Evolutionary conservation across 1,140 invertebrate genomes (phyloP).

Genomic region (Calycopis cecrops): DNA sequence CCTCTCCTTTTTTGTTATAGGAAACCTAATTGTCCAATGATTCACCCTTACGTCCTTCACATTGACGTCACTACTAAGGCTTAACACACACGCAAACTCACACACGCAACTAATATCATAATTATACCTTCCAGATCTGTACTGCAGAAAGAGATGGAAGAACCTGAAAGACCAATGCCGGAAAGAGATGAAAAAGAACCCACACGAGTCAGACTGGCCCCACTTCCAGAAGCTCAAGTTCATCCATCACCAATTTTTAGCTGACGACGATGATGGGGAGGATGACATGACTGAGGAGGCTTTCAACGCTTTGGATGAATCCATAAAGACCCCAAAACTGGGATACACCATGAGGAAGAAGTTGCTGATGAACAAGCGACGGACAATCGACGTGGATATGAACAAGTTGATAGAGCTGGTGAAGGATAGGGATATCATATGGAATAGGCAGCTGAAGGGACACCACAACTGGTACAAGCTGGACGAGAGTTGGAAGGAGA

Average conservation of each 20-base stretch:
- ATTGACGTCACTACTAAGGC: too few relatives aligned
- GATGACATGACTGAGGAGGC: conserved; percentile 57
- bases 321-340: conserved; percentile 60
- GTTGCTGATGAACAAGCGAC: conserved; percentile 58
- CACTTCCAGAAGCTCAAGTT: conserved; percentile 62
- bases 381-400: conserved; percentile 63
- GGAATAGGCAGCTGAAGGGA: conserved; percentile 62
- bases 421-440: conserved; percentile 52
- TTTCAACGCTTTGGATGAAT: conserved; percentile 55
- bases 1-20: too few relatives aligned
- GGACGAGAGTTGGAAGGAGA: conserved; percentile 66
- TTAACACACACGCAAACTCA: not conserved
- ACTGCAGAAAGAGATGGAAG: conserved; percentile 68
- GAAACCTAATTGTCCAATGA: too few relatives aligned
- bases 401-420: conserved; percentile 63
- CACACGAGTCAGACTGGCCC: conserved; percentile 58
- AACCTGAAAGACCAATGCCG: conserved; percentile 68
- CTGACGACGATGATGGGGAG: conserved; percentile 59
- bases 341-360: conserved; percentile 66
- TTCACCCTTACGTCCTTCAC: too few relatives aligned
- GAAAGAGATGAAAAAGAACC: conserved; percentile 65
- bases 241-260: conserved; percentile 62
- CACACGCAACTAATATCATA: not conserved
- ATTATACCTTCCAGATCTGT: conserved; percentile 48
- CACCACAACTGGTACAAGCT: conserved; percentile 69